Evolutionary conservation across 1,140 invertebrate genomes (phyloP).

Genomic region (Orius laevigatus): DNA sequence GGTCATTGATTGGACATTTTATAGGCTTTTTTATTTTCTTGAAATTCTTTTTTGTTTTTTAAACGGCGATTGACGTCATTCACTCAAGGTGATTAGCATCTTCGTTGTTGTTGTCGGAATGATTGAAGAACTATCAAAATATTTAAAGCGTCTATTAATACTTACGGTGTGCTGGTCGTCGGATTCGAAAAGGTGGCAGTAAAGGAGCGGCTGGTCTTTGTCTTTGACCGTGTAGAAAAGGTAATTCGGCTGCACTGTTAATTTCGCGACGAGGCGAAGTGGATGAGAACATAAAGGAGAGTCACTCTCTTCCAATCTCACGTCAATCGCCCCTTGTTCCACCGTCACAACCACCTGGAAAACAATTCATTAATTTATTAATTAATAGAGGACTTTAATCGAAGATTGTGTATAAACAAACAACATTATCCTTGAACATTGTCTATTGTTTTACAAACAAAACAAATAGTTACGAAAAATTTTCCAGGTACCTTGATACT

Average conservation of each 20-base stretch:
- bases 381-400: not conserved
- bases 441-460: too few relatives aligned
- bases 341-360: conserved; percentile 44
- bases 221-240: conserved; percentile 45
- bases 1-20: too few relatives aligned
- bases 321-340: conserved; percentile 40
- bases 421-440: not conserved
- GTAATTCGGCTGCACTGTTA: conserved; percentile 35
- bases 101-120: not conserved
- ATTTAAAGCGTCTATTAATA: conserved; percentile 13
- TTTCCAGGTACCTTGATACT: not conserved
- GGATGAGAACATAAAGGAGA: conserved; percentile 39
- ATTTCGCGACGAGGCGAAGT: conserved; percentile 37
- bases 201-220: conserved; percentile 39
- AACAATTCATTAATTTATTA: conserved; percentile 14
- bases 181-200: conserved; percentile 45
- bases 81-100: not conserved
- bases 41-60: not conserved
- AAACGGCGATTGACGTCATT: not conserved
- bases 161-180: conserved; percentile 41
- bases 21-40: not conserved
- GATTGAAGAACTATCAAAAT: not conserved
- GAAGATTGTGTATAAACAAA: not conserved
- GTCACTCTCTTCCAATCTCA: conserved; percentile 33
- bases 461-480: not conserved